Evolutionary conservation across 2,113 vertebrate genomes (phyloP).

Genomic region (zebrafish (Danio rerio)): DNA sequence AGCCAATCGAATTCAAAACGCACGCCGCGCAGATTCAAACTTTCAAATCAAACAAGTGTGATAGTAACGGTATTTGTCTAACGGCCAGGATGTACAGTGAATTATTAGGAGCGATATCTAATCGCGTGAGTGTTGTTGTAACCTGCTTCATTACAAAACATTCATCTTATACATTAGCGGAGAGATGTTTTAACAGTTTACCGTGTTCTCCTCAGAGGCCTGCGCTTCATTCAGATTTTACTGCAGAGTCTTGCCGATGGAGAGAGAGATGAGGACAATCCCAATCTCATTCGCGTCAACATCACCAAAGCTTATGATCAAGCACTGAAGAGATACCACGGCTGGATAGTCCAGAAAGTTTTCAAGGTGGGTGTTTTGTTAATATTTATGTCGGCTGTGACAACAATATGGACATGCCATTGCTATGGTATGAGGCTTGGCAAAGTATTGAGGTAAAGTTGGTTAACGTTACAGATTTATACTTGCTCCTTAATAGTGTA

Average conservation of each 20-base stretch:
- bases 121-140: background rate
- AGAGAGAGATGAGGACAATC: slow-evolving; percentile 88
- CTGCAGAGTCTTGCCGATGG: slow-evolving; percentile 93
- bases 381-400: background rate
- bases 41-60: too few relatives aligned
- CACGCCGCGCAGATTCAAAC: too few relatives aligned
- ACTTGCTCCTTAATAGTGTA: too few relatives aligned
- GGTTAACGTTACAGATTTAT: too few relatives aligned
- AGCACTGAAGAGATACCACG: slow-evolving; percentile 90
- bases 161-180: too few relatives aligned
- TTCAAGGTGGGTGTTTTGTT: slow-evolving; percentile 80
- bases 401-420: background rate
- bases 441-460: too few relatives aligned
- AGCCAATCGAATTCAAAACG: too few relatives aligned
- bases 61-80: too few relatives aligned
- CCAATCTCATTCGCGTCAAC: slow-evolving; percentile 90
- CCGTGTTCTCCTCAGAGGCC: slow-evolving; percentile 77
- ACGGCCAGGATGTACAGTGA: too few relatives aligned
- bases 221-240: slow-evolving; percentile 93
- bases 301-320: slow-evolving; percentile 91
- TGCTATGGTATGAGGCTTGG: background rate
- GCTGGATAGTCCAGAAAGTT: slow-evolving; percentile 92
- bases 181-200: background rate
- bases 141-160: background rate
- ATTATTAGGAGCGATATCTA: too few relatives aligned